Percentiles rank a stretch among this genome's conserved stretches.
These are phyloP conservation scores for Corapipo altera DNA, from an alignment of 2,113 vertebrate species.

Conservation along the genomic window DNA sequence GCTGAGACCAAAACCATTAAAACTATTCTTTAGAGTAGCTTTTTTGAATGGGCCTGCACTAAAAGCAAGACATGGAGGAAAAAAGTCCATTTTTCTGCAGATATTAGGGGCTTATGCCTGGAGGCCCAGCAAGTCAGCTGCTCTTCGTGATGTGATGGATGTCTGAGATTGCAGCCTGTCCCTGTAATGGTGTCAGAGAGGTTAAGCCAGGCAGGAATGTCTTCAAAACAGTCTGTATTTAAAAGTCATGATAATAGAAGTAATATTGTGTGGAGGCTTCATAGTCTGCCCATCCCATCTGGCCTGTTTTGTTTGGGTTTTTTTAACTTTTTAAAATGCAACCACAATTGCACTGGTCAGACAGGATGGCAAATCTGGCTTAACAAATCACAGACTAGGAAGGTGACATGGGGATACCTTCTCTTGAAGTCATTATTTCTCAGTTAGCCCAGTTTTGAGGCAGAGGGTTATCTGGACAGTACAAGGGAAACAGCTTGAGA, in stretches of 20 bases:
- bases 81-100: neutral
- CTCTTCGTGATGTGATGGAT: neutral
- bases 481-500: neutral
- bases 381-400: neutral
- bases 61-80: neutral
- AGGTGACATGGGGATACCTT: neutral
- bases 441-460: neutral
- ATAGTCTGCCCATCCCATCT: neutral
- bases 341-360: neutral
- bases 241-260: neutral
- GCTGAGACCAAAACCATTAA: neutral
- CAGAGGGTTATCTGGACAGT: neutral
- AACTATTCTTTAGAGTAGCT: neutral
- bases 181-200: neutral
- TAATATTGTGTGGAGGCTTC: neutral
- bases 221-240: neutral
- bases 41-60: neutral
- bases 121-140: neutral
- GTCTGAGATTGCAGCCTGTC: neutral
- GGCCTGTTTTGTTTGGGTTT: neutral
- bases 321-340: conserved; percentile 17
- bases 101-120: neutral
- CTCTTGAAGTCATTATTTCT: conserved; percentile 3
- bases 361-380: conserved; percentile 5
- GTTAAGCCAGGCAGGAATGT: neutral